Evolutionary conservation across 2,797 vertebrate species (phyloP).

Genomic region (Macropodus opercularis): DNA sequence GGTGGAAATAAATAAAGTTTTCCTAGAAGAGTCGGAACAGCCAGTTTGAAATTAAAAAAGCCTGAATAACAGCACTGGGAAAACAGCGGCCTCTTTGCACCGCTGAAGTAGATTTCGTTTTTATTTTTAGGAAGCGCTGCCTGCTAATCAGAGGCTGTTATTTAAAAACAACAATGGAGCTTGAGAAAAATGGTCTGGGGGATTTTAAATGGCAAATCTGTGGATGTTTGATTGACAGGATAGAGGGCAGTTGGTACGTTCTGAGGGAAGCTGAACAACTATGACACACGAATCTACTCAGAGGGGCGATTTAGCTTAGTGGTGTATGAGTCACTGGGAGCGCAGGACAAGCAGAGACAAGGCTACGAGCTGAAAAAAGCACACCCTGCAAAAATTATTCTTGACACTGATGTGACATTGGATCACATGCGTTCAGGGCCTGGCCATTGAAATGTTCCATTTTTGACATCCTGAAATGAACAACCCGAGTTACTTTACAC

Average conservation of each 20-base stretch:
- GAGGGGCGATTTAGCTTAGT: conserved; percentile 31
- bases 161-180: conserved; percentile 75
- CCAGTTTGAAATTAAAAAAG: conserved; percentile 62
- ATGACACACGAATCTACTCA: conserved; percentile 55
- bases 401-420: conserved; percentile 46
- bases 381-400: conserved; percentile 17
- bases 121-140: conserved; percentile 66
- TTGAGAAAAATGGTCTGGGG: conserved; percentile 65
- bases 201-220: conserved; percentile 50
- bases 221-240: conserved; percentile 69
- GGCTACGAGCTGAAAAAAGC: conserved; percentile 31
- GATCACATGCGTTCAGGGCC: conserved; percentile 37
- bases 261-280: conserved; percentile 61
- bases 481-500: conserved; percentile 35
- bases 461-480: conserved; percentile 42
- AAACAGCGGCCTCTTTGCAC: conserved; percentile 26
- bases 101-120: conserved; percentile 45
- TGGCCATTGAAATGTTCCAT: conserved; percentile 28
- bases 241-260: conserved; percentile 63
- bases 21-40: conserved; percentile 59
- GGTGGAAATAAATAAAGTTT: conserved; percentile 73
- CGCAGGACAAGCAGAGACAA: conserved; percentile 31
- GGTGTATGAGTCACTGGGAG: conserved; percentile 48
- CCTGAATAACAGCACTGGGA: conserved; percentile 49
- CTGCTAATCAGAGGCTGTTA: conserved; percentile 66